Conservation (phyloP, 2,113 vertebrate species). For the Thinocorus orbignyianus region DNA sequence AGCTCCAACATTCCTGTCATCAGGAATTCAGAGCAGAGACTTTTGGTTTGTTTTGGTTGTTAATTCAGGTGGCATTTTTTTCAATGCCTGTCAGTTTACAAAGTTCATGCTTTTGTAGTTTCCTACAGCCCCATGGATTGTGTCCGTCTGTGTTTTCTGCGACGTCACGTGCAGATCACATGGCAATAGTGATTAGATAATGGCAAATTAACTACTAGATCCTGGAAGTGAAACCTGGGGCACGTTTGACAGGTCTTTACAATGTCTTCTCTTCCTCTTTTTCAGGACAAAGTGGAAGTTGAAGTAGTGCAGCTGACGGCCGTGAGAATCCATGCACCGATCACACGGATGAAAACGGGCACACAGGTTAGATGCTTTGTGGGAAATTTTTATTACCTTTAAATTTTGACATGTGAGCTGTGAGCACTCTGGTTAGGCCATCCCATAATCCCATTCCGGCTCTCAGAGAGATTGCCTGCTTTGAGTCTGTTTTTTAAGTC, state of each 20-base stretch:
- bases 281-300: conserved; percentile 89
- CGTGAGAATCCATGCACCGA: conserved; percentile 88
- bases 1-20: background rate
- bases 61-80: background rate
- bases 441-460: background rate
- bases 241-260: background rate
- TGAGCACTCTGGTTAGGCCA: background rate
- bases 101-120: background rate
- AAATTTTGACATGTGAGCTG: background rate
- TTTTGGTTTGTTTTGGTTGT: background rate
- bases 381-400: background rate
- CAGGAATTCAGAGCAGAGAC: background rate
- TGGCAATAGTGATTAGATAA: background rate
- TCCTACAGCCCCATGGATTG: background rate
- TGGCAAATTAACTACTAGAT: background rate
- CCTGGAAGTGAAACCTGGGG: background rate
- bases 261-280: background rate
- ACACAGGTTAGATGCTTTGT: conserved; percentile 78
- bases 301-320: conserved; percentile 87
- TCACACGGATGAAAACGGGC: conserved; percentile 88
- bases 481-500: background rate
- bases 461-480: background rate
- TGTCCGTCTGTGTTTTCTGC: background rate
- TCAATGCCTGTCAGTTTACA: background rate
- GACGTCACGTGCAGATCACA: background rate